Evolutionary conservation across 2,888 invertebrate genomes (phyloP).

Genomic region (Dione vanillae): DNA sequence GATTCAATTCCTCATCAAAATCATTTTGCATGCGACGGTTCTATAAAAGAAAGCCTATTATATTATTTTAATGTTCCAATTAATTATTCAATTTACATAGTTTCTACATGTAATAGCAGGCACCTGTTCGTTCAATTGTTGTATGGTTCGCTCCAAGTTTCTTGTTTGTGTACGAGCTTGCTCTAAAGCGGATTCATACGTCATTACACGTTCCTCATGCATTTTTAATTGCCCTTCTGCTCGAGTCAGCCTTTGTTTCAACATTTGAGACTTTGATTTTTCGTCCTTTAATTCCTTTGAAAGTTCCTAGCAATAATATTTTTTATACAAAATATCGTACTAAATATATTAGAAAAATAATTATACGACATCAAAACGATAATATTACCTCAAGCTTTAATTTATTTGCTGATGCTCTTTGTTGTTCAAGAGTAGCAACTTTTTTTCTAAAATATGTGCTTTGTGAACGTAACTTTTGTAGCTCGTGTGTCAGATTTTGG

Average conservation of each 20-base stretch:
- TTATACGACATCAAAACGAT: not conserved
- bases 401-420: conserved; percentile 58
- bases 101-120: not conserved
- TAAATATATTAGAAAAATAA: too few relatives aligned
- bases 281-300: conserved; percentile 73
- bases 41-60: conserved; percentile 49
- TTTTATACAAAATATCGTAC: not conserved
- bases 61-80: not conserved
- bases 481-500: conserved; percentile 62
- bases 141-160: conserved; percentile 62
- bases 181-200: conserved; percentile 65
- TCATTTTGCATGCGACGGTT: conserved; percentile 65
- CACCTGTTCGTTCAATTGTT: conserved; percentile 69
- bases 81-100: not conserved
- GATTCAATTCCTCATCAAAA: conserved; percentile 66
- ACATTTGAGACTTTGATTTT: conserved; percentile 53
- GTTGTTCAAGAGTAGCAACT: conserved; percentile 59
- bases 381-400: conserved; percentile 60
- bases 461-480: conserved; percentile 65
- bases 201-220: conserved; percentile 56
- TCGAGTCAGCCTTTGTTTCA: conserved; percentile 61
- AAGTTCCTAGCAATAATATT: conserved; percentile 59
- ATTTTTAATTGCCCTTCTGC: conserved; percentile 67
- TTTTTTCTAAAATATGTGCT: conserved; percentile 68
- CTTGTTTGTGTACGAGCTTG: conserved; percentile 59